Percentiles rank a stretch among this genome's conserved stretches.
phyloP scores from a whole-genome alignment of 2,888 invertebrate species.

The Dryobota labecula region DNA sequence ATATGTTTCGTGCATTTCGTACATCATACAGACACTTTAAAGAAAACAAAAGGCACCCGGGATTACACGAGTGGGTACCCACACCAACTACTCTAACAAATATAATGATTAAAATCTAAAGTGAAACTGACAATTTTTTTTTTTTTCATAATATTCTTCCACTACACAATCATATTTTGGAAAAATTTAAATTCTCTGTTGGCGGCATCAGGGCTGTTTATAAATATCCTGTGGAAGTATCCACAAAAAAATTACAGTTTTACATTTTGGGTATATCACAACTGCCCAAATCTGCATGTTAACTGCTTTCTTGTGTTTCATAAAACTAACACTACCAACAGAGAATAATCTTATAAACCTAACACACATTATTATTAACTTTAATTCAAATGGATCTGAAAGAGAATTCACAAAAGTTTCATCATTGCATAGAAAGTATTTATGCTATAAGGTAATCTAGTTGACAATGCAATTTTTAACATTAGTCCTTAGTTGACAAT shows the following conservation, averaged over 20 bases:
- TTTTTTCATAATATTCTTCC: constrained; percentile 71
- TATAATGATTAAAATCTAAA: constrained; percentile 88
- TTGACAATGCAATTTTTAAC: constrained; percentile 61
- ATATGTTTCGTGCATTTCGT: constrained; percentile 97
- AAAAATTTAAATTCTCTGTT: constrained; percentile 76
- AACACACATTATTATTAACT: constrained; percentile 80
- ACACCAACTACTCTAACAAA: constrained; percentile 90
- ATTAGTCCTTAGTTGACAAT: constrained; percentile 61
- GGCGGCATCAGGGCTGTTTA: constrained; percentile 58
- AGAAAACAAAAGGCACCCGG: constrained; percentile 89
- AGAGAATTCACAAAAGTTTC: constrained; percentile 83
- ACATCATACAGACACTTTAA: constrained; percentile 94
- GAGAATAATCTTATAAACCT: constrained; percentile 77
- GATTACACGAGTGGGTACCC: constrained; percentile 89
- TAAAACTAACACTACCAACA: constrained; percentile 72
- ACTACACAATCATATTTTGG: constrained; percentile 76
- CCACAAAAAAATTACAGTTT: constrained; percentile 33
- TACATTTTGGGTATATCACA: constrained; percentile 45
- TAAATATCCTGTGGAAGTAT: constrained; percentile 59
- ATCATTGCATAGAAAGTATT: constrained; percentile 64
- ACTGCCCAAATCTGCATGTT: constrained; percentile 46
- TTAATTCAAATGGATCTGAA: constrained; percentile 85
- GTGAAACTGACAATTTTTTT: constrained; percentile 79
- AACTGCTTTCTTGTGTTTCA: constrained; percentile 36
- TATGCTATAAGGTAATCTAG: constrained; percentile 53